Percentiles rank a stretch among this genome's conserved stretches.
Evolutionary conservation across 2,888 invertebrate genomes (phyloP).

Genomic region (Belgica antarctica): DNA sequence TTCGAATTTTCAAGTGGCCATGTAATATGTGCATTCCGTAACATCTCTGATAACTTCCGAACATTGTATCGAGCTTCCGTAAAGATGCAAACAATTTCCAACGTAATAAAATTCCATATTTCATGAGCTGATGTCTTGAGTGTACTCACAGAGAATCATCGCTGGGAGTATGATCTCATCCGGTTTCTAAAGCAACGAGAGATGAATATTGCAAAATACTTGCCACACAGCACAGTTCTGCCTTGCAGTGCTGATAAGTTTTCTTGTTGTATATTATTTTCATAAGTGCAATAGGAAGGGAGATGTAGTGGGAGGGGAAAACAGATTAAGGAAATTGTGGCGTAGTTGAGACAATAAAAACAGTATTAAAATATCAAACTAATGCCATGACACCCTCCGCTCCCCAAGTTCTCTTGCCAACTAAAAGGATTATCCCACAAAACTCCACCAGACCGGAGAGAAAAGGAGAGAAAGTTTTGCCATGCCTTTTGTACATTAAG

Average conservation of each 20-base stretch:
- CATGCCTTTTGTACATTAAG: conserved; percentile 34
- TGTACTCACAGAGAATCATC: neutral
- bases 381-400: conserved; percentile 23
- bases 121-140: conserved; percentile 35
- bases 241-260: neutral
- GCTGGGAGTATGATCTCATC: neutral
- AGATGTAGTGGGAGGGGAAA: neutral
- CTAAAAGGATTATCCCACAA: conserved; percentile 12
- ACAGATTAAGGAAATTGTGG: conserved; percentile 40
- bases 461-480: neutral
- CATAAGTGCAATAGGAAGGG: neutral
- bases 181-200: neutral
- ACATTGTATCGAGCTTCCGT: neutral
- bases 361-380: conserved; percentile 31
- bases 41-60: neutral
- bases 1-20: too few species aligned
- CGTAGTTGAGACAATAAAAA: conserved; percentile 37
- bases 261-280: neutral
- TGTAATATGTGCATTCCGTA: too few species aligned
- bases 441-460: too few species aligned
- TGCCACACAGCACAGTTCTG: too few species aligned
- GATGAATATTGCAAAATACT: conserved; percentile 22
- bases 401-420: neutral
- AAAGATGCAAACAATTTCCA: neutral
- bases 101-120: conserved; percentile 39